These are phyloP conservation scores for Dallia pectoralis DNA, from an alignment of 2,797 vertebrate genomes.

Conservation along the genomic window DNA sequence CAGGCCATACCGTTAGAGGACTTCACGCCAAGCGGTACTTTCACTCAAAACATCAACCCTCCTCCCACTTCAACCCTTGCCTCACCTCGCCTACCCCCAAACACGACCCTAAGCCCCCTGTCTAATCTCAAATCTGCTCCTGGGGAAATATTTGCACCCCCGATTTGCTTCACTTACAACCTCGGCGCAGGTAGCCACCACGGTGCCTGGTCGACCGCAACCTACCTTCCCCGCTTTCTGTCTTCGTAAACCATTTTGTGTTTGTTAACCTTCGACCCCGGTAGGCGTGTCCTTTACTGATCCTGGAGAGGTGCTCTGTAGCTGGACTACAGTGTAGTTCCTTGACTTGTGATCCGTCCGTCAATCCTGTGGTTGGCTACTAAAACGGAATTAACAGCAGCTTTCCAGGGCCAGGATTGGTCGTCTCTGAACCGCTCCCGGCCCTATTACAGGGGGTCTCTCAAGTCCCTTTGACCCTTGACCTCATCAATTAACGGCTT, in stretches of 20 bases:
- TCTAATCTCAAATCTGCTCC: slow-evolving; percentile 6
- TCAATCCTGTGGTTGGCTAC: slow-evolving; percentile 27
- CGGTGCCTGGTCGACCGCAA: slow-evolving; percentile 37
- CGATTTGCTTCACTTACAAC: slow-evolving; percentile 43
- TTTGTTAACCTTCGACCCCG: neutral
- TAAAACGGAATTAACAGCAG: slow-evolving; percentile 25
- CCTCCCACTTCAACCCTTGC: slow-evolving; percentile 23
- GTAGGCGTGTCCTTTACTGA: slow-evolving; percentile 52
- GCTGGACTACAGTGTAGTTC: slow-evolving; percentile 14
- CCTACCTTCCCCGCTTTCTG: neutral
- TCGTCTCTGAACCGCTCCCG: slow-evolving; percentile 32
- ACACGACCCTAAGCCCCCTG: slow-evolving; percentile 6
- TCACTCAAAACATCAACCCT: slow-evolving; percentile 71
- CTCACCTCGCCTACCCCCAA: slow-evolving; percentile 31
- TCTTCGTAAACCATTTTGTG: neutral
- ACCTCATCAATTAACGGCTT: slow-evolving; percentile 32
- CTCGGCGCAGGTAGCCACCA: slow-evolving; percentile 25
- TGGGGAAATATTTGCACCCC: slow-evolving; percentile 38
- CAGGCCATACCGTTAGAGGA: slow-evolving; percentile 83
- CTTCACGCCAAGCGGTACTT: slow-evolving; percentile 83
- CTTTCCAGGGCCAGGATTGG: slow-evolving; percentile 58
- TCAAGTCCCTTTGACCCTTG: slow-evolving; percentile 41
- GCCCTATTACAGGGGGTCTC: slow-evolving; percentile 45
- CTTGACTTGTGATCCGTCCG: slow-evolving; percentile 10
- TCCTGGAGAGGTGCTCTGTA: slow-evolving; percentile 35